Conservation (phyloP, 2,888 invertebrate genomes). For the Mythimna loreyi region DNA sequence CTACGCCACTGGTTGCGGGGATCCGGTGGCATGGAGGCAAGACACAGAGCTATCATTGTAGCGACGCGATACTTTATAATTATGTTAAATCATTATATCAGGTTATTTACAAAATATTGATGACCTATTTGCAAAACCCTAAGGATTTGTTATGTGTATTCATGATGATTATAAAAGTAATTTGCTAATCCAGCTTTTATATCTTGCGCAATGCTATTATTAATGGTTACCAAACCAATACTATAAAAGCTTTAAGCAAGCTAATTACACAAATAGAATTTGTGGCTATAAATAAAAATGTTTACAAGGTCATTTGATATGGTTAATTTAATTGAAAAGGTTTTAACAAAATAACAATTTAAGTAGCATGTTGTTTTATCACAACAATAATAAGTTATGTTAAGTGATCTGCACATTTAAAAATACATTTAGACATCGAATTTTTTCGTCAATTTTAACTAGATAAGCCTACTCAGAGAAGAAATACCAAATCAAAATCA, state of each 20-base stretch:
- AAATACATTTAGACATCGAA: too few relatives aligned
- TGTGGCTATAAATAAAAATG: conserved; percentile 12
- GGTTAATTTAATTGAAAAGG: conserved; percentile 8
- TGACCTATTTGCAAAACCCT: too few relatives aligned
- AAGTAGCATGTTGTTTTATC: not conserved
- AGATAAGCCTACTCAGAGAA: too few relatives aligned
- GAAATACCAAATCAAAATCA: too few relatives aligned
- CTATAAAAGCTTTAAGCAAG: not conserved
- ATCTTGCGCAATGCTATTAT: conserved; percentile 2
- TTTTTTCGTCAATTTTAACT: too few relatives aligned
- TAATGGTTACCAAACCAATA: conserved; percentile 7
- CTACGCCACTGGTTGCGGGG: too few relatives aligned
- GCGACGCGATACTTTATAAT: too few relatives aligned
- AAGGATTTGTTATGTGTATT: not conserved
- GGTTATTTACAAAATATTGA: too few relatives aligned
- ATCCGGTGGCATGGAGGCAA: too few relatives aligned
- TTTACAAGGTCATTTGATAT: conserved; percentile 8
- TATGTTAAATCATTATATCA: too few relatives aligned
- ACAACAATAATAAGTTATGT: not conserved
- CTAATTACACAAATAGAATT: not conserved
- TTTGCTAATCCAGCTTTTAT: conserved; percentile 4
- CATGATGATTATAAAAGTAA: not conserved
- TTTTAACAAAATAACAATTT: conserved; percentile 2
- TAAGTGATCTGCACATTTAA: too few relatives aligned
- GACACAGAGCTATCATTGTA: too few relatives aligned